These are phyloP conservation scores for Anabas testudineus DNA, from an alignment of 2,797 vertebrate species.

Conservation along the genomic window DNA sequence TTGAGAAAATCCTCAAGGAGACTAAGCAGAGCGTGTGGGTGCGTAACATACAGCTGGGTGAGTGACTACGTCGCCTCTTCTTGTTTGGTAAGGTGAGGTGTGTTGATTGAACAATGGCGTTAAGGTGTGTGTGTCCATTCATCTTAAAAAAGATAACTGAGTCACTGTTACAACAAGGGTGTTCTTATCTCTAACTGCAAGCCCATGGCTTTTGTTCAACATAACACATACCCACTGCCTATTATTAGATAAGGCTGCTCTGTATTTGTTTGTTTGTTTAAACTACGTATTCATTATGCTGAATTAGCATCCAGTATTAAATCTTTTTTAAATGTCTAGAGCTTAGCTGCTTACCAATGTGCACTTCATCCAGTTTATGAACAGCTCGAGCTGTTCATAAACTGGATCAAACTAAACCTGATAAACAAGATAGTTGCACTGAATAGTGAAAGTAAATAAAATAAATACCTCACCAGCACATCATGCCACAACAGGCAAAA, in stretches of 20 bases:
- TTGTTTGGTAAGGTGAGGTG: neutral
- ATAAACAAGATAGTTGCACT: neutral
- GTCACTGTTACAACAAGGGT: no score
- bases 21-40: conserved; percentile 98
- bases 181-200: no score
- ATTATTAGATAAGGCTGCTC: no score
- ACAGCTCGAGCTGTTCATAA: no score
- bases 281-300: neutral
- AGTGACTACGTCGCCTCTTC: conserved; percentile 25
- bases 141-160: no score
- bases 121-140: neutral
- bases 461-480: neutral
- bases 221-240: no score
- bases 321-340: neutral
- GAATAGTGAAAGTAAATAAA: neutral
- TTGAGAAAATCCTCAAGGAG: conserved; percentile 98
- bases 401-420: neutral
- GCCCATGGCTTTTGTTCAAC: no score
- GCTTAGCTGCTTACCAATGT: neutral
- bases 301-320: neutral
- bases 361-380: no score
- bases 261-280: neutral
- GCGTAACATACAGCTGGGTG: conserved; percentile 97
- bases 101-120: neutral
- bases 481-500: neutral